Evolutionary conservation across 2,113 vertebrate species (phyloP).

Genomic region (Ariopsis seemanni): DNA sequence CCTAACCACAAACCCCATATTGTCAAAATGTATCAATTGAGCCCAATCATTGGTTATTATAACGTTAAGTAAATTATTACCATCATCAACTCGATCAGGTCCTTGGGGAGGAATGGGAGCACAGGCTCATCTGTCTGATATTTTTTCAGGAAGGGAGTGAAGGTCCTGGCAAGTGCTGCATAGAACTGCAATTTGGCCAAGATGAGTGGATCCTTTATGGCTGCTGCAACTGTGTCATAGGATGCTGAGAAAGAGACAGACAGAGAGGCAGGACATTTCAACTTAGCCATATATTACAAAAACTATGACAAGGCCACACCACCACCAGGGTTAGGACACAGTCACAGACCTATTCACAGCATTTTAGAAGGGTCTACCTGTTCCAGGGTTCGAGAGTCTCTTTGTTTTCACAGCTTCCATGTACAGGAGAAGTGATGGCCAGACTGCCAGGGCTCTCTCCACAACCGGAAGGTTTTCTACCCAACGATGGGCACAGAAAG

Average conservation of each 20-base stretch:
- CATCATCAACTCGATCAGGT: conserved; percentile 18
- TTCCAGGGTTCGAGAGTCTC: conserved; percentile 30
- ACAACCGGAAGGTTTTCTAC: conserved; percentile 42
- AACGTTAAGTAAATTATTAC: conserved; percentile 33
- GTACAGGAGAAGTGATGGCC: conserved; percentile 32
- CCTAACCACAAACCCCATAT: too few species aligned
- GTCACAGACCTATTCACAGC: too few species aligned
- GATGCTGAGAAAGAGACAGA: background rate
- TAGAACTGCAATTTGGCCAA: conserved; percentile 31
- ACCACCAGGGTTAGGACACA: too few species aligned
- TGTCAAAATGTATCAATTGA: too few species aligned
- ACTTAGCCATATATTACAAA: too few species aligned
- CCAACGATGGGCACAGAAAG: conserved; percentile 43
- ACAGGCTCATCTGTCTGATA: conserved; percentile 35
- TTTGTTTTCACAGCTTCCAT: conserved; percentile 36
- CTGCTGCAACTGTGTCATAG: conserved; percentile 28
- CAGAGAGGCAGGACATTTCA: too few species aligned
- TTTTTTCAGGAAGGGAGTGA: conserved; percentile 38
- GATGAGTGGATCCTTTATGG: conserved; percentile 37
- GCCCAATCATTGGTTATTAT: too few species aligned
- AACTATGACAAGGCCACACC: too few species aligned
- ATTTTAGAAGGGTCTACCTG: background rate
- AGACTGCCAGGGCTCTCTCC: conserved; percentile 38
- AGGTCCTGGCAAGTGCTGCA: conserved; percentile 23
- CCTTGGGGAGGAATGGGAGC: conserved; percentile 2